These are phyloP conservation scores for Lampropteryx suffumata DNA, from an alignment of 2,888 invertebrate species.

Conservation along the genomic window DNA sequence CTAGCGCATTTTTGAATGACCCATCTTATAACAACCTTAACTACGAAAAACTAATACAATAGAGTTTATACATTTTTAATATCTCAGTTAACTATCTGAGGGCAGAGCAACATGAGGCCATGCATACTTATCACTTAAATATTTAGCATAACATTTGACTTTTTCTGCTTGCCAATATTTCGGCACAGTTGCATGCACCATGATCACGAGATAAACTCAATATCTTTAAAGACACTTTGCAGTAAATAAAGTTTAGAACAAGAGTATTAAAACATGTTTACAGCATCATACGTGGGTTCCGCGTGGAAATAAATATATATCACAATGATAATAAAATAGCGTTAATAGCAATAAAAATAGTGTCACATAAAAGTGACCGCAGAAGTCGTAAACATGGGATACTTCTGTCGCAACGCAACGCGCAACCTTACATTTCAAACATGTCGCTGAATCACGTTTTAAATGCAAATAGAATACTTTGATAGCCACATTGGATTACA, in stretches of 20 bases:
- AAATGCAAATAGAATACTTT: constrained; percentile 18
- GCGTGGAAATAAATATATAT: constrained; percentile 42
- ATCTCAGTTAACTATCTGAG: no score
- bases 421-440: constrained; percentile 30
- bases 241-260: constrained; percentile 1
- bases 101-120: no score
- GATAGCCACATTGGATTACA: constrained; percentile 13
- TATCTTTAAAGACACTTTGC: background rate
- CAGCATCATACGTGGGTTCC: constrained; percentile 14
- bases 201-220: no score
- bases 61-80: no score
- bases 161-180: no score
- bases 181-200: no score
- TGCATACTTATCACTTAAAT: no score
- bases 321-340: constrained; percentile 44
- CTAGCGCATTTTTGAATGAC: no score
- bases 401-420: constrained; percentile 42
- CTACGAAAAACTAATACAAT: no score
- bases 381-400: constrained; percentile 59
- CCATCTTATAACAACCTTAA: no score
- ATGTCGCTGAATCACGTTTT: constrained; percentile 23
- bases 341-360: constrained; percentile 52
- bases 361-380: constrained; percentile 54
- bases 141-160: no score
- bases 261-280: constrained; percentile 11